Base-by-base conservation (phyloP, 1,140 invertebrate species). In the Lepidurus arcticus region DNA sequence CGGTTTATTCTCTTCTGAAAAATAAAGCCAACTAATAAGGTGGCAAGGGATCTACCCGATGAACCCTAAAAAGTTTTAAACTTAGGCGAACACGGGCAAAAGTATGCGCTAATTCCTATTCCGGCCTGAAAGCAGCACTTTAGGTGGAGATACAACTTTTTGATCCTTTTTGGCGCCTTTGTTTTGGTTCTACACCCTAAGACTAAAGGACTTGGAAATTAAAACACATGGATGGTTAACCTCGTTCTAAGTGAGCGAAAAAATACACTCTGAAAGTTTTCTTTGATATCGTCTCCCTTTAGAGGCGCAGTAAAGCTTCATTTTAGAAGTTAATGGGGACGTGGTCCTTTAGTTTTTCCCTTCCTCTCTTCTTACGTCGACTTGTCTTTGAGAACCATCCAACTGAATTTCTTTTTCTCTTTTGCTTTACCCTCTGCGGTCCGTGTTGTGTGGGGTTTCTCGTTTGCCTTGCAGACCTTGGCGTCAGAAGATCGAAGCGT, bases 401-500 rank as follows among this genome's bases (percentile, higher is more conserved):
- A n/a, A 65, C 8, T 65, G 6, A 65, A 5, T 7, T 13, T 65
- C n/a, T 65, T 13, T 16, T 65, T 65, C 21, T 47, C 10, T 65
- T 21, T 65, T 65, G 16, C 13, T 65, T 65, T 34, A 34, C 34
- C 34, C 34, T 4, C 3, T 34, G 34, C 34, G 2, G 34, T 34
- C 2, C 34, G 34, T 34, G 34, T 34, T 4, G 34, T 4, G 34
- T 34, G 34, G 34, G 53, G 43, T 44, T 79, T 11, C 73, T 78
- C 76, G 13, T 84, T 86, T 73, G 11, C 34, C 86, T 79, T 65
- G 53, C 83, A 90, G 91, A 83, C 91, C 93, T 80, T 94, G 92
- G 92, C 86, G 92, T 44, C 91, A 94, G 83, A 94, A 95, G 84
- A 95, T 97, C 81, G 93, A 95, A 85, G 92, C 92, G 16, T 96